Percentiles rank a stretch among this genome's conserved stretches.
phyloP scores from a whole-genome alignment of 1,140 invertebrate genomes.

The Papilio dardanus region DNA sequence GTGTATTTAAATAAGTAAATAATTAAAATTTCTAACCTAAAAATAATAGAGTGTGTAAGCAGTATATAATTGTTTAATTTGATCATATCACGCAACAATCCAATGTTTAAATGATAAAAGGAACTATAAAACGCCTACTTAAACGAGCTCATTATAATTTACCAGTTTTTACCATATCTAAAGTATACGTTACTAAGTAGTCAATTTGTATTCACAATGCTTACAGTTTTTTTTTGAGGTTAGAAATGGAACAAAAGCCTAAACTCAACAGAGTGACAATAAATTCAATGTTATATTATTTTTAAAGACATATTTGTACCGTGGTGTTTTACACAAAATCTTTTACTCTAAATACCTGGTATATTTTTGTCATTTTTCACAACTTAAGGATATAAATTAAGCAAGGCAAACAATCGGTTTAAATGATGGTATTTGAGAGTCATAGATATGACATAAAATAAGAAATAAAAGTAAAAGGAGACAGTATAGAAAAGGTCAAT shows the following conservation, averaged over 20 bases:
- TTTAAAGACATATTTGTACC: too few relatives aligned
- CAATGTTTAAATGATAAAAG: too few relatives aligned
- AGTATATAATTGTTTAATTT: background rate
- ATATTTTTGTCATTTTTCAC: too few relatives aligned
- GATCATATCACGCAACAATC: background rate
- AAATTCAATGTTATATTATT: too few relatives aligned
- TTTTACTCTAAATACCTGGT: too few relatives aligned
- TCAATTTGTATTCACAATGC: slow-evolving; percentile 14
- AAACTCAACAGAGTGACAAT: too few relatives aligned
- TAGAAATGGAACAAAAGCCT: background rate
- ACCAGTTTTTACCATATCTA: background rate
- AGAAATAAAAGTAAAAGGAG: too few relatives aligned
- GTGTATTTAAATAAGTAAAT: background rate
- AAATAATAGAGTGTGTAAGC: slow-evolving; percentile 6
- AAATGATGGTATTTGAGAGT: too few relatives aligned
- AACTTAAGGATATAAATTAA: too few relatives aligned
- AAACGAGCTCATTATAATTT: slow-evolving; percentile 8
- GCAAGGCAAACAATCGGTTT: too few relatives aligned
- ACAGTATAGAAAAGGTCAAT: background rate
- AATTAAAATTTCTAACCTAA: background rate
- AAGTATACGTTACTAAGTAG: background rate
- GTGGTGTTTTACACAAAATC: too few relatives aligned
- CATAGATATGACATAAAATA: too few relatives aligned
- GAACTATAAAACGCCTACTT: slow-evolving; percentile 9
- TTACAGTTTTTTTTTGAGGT: background rate